phyloP scores from a whole-genome alignment of 2,113 vertebrate species.

The Sialia sialis region DNA sequence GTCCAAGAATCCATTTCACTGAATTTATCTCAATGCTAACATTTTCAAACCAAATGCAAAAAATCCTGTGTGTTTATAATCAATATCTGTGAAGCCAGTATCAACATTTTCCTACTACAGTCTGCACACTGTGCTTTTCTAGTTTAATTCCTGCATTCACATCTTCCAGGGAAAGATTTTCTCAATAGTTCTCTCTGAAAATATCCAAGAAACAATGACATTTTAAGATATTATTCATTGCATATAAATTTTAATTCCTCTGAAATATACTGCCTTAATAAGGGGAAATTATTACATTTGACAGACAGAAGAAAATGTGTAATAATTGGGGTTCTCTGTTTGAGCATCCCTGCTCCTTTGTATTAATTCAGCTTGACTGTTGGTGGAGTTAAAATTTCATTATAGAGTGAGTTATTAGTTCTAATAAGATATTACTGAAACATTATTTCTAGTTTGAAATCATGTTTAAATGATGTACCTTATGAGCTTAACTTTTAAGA shows the following conservation, averaged over 20 bases:
- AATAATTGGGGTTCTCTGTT: neutral
- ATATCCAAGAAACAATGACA: neutral
- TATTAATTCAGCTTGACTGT: neutral
- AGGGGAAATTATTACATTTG: neutral
- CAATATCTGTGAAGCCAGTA: neutral
- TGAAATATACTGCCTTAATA: slow-evolving; percentile 2
- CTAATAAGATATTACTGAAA: neutral
- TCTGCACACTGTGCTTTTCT: neutral
- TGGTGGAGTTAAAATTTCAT: neutral
- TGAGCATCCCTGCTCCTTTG: neutral
- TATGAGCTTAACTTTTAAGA: neutral
- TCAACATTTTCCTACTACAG: neutral
- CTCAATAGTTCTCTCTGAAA: neutral
- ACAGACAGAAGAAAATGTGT: neutral
- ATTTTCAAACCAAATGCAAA: neutral
- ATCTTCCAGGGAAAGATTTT: neutral
- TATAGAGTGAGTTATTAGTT: neutral
- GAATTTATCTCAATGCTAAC: neutral
- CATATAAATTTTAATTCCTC: neutral
- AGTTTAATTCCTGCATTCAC: neutral
- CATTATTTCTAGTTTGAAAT: slow-evolving; percentile 14
- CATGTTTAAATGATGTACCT: neutral
- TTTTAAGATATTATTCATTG: neutral
- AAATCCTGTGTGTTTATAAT: neutral
- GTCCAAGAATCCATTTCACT: neutral